These are phyloP conservation scores for Eupeodes luniger DNA, from an alignment of 2,888 invertebrate genomes.

Conservation along the genomic window DNA sequence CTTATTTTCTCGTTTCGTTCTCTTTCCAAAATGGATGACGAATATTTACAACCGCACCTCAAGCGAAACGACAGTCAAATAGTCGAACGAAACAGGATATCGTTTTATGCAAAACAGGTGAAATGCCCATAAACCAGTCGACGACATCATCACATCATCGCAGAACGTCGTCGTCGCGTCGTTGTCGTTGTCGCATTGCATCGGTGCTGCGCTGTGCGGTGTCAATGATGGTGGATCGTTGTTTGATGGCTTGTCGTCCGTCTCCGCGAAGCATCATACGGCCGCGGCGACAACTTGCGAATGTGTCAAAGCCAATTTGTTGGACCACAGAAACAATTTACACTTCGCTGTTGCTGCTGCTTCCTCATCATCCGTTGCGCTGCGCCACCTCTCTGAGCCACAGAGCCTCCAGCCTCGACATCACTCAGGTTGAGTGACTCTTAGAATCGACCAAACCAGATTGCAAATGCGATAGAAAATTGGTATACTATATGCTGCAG, in stretches of 20 bases:
- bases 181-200: not conserved
- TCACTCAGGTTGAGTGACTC: conserved; percentile 76
- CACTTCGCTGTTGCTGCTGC: conserved; percentile 44
- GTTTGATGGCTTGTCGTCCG: not conserved
- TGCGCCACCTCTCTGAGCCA: not conserved
- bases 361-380: conserved; percentile 3
- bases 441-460: conserved; percentile 64
- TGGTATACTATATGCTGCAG: not conserved
- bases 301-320: conserved; percentile 75
- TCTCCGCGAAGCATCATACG: not conserved
- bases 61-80: conserved; percentile 56
- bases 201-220: not conserved
- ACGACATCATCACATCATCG: not conserved
- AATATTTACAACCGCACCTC: conserved; percentile 60
- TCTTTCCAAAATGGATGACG: conserved; percentile 27
- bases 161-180: not conserved
- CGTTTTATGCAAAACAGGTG: conserved; percentile 54
- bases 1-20: not conserved
- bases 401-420: conserved; percentile 45
- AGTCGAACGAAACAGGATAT: conserved; percentile 30
- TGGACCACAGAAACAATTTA: conserved; percentile 66
- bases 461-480: conserved; percentile 42
- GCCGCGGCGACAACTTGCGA: conserved; percentile 62
- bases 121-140: conserved; percentile 64
- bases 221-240: conserved; percentile 6